Evolutionary conservation across 2,888 invertebrate genomes (phyloP), one percentile per base, ranked within the genome.

Genomic region (Temnothorax rugatulus): DNA sequence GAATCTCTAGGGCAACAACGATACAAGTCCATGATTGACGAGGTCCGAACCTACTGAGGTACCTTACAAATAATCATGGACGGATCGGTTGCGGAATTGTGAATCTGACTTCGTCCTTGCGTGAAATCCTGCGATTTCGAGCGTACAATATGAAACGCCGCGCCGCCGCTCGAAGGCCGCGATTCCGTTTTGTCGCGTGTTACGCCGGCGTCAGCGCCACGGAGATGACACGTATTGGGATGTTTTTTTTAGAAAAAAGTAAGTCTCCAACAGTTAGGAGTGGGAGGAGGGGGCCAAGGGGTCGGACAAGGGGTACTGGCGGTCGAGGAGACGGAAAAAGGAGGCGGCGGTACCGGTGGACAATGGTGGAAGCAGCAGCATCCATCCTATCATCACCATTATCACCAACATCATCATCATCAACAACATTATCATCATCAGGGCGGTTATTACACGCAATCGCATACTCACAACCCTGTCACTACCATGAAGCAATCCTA

Each of bases 401-500:
- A 92, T 77, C 91, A 91, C 77, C 92, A 91, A 83, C 91, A 92
- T 83, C 91, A 91, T 66, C 90, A 89, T 82, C 92, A 92, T 86
- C 89, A 91, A 89, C 92, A 93, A 88, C 93, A 93, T 86, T 92
- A 93, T 89, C 93, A 93, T 90, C 94, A 93, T 90, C 94, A 94
- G 88, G 93, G 92, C 91, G 92, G 92, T 94, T 94, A 93, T 91
- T 93, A 94, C 91, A 91, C 94, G 90, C 94, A 94, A 93, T 93
- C 93, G 91, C 93, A 94, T 90, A 91, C 92, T 92, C 94, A 94
- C 93, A 94, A 94, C 90, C 94, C 94, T 89, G 94, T 94, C 92
- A 93, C 93, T 91, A 94, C 94, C 89, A 95, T 95, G 95, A 95
- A 95, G 94, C 95, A 95, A 94, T 95, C 95, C 91, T 95, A 95